A percentile compares a stretch with the other conserved stretches of the same genome.
These are phyloP conservation scores for Psittacula cyanocephala DNA, from an alignment of 2,113 vertebrate genomes.

Conservation along the genomic window DNA sequence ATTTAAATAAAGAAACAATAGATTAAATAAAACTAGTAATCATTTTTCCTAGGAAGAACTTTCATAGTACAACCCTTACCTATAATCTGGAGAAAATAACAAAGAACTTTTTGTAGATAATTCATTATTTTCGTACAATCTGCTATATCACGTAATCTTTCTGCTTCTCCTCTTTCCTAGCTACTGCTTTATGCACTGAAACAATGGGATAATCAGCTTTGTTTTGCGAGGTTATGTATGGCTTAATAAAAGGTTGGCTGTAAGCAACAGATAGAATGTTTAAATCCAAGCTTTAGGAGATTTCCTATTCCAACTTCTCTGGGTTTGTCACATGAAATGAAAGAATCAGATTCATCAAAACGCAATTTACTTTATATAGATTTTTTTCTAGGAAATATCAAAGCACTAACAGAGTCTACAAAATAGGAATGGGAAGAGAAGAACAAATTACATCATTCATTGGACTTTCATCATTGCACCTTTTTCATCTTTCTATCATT, in stretches of 20 bases:
- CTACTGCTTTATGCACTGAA: background rate
- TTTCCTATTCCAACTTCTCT: background rate
- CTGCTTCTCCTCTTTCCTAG: background rate
- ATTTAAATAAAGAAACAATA: background rate
- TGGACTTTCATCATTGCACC: background rate
- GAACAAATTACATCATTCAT: background rate
- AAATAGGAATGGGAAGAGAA: background rate
- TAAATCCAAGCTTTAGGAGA: background rate
- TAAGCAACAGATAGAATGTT: background rate
- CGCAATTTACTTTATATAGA: background rate
- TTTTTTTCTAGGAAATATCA: background rate
- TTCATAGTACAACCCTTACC: background rate
- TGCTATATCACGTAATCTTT: background rate
- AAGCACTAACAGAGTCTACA: background rate
- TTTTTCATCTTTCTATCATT: background rate
- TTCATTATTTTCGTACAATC: background rate
- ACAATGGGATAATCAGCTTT: background rate
- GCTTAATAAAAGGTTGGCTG: background rate
- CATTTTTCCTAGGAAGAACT: background rate
- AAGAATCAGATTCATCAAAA: background rate
- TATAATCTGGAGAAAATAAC: background rate
- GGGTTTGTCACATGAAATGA: background rate
- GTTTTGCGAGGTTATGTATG: background rate
- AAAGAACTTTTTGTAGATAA: background rate
- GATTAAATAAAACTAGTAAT: background rate